Conservation (phyloP, 2,113 vertebrate genomes). For the Caracal caracal region DNA sequence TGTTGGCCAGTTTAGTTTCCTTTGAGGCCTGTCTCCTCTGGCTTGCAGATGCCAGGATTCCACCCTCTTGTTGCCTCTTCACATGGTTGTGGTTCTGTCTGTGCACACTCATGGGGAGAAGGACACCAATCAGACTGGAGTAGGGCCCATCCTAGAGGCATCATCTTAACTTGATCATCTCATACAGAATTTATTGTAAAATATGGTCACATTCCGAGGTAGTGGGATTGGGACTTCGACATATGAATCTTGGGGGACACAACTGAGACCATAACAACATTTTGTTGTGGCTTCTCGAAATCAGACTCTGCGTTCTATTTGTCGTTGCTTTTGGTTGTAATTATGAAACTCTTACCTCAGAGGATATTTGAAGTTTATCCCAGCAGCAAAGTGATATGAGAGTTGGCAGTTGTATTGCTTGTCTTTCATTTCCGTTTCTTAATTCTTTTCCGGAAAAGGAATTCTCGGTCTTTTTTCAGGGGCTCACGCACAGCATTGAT, state of each 20-base stretch:
- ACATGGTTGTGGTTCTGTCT: neutral
- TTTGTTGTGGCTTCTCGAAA: constrained; percentile 56
- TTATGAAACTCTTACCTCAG: constrained; percentile 51
- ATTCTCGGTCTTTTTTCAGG: neutral
- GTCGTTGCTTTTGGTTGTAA: constrained; percentile 11
- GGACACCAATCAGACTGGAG: neutral
- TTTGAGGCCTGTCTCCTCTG: neutral
- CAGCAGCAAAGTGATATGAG: constrained; percentile 17
- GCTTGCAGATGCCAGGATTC: neutral
- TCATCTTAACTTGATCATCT: neutral
- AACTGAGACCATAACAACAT: neutral
- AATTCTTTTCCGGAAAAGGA: neutral
- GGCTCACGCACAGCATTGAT: neutral
- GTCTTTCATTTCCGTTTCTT: neutral
- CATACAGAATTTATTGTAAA: neutral
- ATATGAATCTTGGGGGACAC: neutral
- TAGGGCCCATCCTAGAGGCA: neutral
- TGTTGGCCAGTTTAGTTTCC: neutral
- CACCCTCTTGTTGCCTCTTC: neutral
- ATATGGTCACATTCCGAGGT: neutral
- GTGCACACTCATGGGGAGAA: neutral
- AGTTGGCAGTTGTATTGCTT: neutral
- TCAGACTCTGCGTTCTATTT: constrained; percentile 19
- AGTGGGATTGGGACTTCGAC: neutral
- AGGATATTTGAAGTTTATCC: neutral